Conservation (phyloP, 2,113 vertebrate species). For the Ascaphus truei region DNA sequence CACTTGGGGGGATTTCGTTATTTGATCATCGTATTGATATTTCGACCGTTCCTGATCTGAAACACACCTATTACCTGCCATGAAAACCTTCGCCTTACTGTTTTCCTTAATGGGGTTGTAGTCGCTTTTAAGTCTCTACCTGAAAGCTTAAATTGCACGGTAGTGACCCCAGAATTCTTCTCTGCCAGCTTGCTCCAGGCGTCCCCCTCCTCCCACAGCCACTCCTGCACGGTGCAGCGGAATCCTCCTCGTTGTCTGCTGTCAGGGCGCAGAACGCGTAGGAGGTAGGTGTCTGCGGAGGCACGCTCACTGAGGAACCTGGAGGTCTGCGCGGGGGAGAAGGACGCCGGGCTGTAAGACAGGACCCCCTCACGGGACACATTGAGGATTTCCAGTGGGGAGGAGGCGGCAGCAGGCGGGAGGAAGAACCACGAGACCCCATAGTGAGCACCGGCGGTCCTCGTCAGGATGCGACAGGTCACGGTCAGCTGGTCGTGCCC, state of each 20-base stretch:
- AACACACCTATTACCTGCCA: too few relatives aligned
- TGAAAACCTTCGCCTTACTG: too few relatives aligned
- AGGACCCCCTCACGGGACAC: slow-evolving; percentile 26
- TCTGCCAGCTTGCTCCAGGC: slow-evolving; percentile 48
- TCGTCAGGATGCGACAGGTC: slow-evolving; percentile 34
- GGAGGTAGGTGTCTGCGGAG: slow-evolving; percentile 49
- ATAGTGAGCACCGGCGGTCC: slow-evolving; percentile 37
- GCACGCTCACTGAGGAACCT: slow-evolving; percentile 50
- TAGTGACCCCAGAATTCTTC: slow-evolving; percentile 44
- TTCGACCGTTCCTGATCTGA: too few relatives aligned
- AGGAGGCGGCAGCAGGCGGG: background rate
- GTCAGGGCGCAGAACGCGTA: slow-evolving; percentile 50
- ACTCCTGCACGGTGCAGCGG: slow-evolving; percentile 72
- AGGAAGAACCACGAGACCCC: slow-evolving; percentile 52
- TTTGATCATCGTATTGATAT: too few relatives aligned
- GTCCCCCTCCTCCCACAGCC: slow-evolving; percentile 51
- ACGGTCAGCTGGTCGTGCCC: slow-evolving; percentile 39
- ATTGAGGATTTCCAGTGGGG: slow-evolving; percentile 39
- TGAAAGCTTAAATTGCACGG: slow-evolving; percentile 42
- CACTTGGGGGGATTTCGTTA: too few relatives aligned
- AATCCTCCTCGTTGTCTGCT: slow-evolving; percentile 58
- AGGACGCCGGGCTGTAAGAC: slow-evolving; percentile 47
- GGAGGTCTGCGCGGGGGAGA: slow-evolving; percentile 35
- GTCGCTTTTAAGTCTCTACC: too few relatives aligned
- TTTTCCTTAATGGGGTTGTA: too few relatives aligned